Evolutionary conservation across 2,113 vertebrate genomes (phyloP).

Genomic region (Oryctolagus cuniculus): DNA sequence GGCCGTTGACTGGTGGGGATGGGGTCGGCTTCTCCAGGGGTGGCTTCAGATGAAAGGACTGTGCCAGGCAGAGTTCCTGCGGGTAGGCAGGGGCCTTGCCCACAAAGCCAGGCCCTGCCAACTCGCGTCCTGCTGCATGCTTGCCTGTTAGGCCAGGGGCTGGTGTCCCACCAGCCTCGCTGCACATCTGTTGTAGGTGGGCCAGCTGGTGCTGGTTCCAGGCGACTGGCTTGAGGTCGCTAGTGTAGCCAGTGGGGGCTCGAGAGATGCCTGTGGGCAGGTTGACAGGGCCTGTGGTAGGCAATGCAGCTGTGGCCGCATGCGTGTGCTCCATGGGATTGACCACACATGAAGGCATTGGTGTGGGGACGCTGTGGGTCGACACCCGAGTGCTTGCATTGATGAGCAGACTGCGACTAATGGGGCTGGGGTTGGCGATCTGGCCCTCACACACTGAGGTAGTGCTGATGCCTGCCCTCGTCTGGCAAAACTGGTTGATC

Average conservation of each 20-base stretch:
- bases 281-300: constrained; percentile 88
- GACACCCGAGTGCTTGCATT: constrained; percentile 98
- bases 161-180: constrained; percentile 90
- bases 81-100: constrained; percentile 94
- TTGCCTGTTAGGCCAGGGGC: constrained; percentile 90
- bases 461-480: constrained; percentile 94
- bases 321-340: constrained; percentile 93
- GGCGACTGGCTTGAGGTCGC: constrained; percentile 93
- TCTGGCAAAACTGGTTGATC: constrained; percentile 99
- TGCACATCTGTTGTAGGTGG: constrained; percentile 94
- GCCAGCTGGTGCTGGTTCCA: constrained; percentile 98
- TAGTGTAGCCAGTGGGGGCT: constrained; percentile 93
- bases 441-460: constrained; percentile 99
- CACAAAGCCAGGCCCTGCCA: constrained; percentile 90
- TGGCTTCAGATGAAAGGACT: constrained; percentile 95
- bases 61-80: constrained; percentile 96
- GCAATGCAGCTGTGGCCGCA: constrained; percentile 87
- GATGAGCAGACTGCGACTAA: constrained; percentile 98
- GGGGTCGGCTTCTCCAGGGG: constrained; percentile 96
- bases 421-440: constrained; percentile 99
- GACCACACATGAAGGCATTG: constrained; percentile 93
- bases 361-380: constrained; percentile 91
- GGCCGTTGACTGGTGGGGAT: constrained; percentile 95
- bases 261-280: constrained; percentile 92
- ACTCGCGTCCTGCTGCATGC: constrained; percentile 90